Evolutionary conservation across 2,113 vertebrate genomes (phyloP).

Genomic region (Oncorhynchus clarkii): DNA sequence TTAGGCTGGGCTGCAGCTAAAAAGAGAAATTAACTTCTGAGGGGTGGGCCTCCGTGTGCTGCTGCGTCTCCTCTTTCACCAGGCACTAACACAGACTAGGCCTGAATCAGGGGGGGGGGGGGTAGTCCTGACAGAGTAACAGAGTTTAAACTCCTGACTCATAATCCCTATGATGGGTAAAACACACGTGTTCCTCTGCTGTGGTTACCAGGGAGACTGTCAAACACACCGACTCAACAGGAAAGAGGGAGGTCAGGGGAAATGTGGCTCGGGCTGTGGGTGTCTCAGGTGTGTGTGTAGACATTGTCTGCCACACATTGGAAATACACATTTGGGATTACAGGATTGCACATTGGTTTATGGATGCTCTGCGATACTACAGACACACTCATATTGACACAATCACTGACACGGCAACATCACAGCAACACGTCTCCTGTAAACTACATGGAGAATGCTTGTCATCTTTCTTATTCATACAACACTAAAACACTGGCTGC

Average conservation of each 20-base stretch:
- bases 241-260: neutral
- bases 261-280: neutral
- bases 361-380: too few relatives aligned
- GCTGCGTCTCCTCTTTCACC: neutral
- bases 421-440: too few relatives aligned
- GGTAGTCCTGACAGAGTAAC: neutral
- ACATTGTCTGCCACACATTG: neutral
- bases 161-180: constrained; percentile 21
- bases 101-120: neutral
- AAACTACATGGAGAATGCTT: too few relatives aligned
- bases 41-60: neutral
- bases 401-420: too few relatives aligned
- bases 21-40: too few relatives aligned
- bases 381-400: too few relatives aligned
- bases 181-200: constrained; percentile 12
- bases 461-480: too few relatives aligned
- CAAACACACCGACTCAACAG: constrained; percentile 6
- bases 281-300: constrained; percentile 1
- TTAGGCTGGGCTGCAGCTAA: too few relatives aligned
- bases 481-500: too few relatives aligned
- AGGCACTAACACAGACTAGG: too few relatives aligned
- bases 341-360: too few relatives aligned
- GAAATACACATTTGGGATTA: neutral
- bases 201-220: constrained; percentile 15
- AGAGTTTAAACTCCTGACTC: neutral